Evolutionary conservation across 2,797 vertebrate genomes (phyloP), one percentile per base, ranked within the genome.

Genomic region (Gymnoscopelus braueri): DNA sequence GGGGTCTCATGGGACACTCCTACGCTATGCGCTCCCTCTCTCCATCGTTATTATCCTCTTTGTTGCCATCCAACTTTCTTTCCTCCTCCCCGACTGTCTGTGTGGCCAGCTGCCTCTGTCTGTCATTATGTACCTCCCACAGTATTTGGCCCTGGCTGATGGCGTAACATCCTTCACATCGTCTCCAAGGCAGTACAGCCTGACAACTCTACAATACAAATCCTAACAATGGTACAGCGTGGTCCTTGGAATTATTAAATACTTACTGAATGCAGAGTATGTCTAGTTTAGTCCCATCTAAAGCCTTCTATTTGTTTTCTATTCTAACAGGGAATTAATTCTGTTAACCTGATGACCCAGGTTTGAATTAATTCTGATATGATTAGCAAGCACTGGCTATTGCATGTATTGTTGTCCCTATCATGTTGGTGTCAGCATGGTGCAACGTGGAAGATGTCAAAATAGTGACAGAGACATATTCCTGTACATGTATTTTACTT

Each of bases 41-140:
- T 74, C 83, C 39, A 26, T 67, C 29, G 62, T 77, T 81, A 79
- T 80, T 74, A 80, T 81, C 78, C 76, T 76, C 57, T 63, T 60
- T 0, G 29, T 66, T 69, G 50, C 71, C 51, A 72, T 78, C 75
- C 71, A 67, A 69, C 81, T 60, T 74, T 62, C 62, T 55, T 58
- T 73, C 61, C 62, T 55, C 71, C 71, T 63, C 48, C 51, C 65
- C 29, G 60, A 48, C 66, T 79, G 63, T 67, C 48, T 53, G 66
- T 69, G 64, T 50, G 56, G 72, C 76, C 68, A 58, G 55, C 71
- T 73, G 69, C 62, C 70, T 81, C 75, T 53, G 79, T 70, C 54
- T 71, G 80, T 81, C 81, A 86, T 85, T 78, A 75, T 50, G 71
- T 24, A 65, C 83, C 76, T 84, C 82, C 84, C 65, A 63, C 79